A percentile compares a stretch with the other conserved stretches of the same genome.
Evolutionary conservation across 1,140 invertebrate species (phyloP).

Genomic region (Lepidostoma basale): DNA sequence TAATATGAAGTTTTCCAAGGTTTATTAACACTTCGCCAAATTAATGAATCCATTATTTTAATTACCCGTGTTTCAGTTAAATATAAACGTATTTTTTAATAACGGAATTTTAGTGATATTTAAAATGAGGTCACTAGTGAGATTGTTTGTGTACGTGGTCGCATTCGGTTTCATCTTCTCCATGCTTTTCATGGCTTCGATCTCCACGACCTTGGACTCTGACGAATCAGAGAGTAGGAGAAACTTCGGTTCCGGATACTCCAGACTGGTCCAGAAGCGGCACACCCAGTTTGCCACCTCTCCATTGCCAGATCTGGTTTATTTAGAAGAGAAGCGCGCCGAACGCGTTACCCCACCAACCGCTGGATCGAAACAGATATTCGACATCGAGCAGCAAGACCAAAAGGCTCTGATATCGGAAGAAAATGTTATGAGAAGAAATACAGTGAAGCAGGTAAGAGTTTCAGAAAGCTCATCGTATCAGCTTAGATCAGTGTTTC

Average conservation of each 20-base stretch:
- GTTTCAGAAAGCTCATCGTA: neutral
- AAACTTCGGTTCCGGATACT: neutral
- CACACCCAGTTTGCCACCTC: no score
- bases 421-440: slow-evolving; percentile 35
- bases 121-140: slow-evolving; percentile 12
- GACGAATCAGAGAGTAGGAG: neutral
- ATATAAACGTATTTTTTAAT: no score
- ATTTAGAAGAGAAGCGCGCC: neutral
- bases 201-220: neutral
- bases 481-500: neutral
- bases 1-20: no score
- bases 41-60: no score
- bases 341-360: neutral
- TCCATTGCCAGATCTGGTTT: neutral
- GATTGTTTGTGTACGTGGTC: slow-evolving; percentile 2
- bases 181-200: slow-evolving; percentile 15
- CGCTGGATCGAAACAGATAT: neutral
- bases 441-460: slow-evolving; percentile 50
- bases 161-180: neutral
- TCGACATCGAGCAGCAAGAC: slow-evolving; percentile 11
- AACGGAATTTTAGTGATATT: no score
- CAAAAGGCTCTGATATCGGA: slow-evolving; percentile 12
- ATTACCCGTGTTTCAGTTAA: no score
- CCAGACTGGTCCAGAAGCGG: slow-evolving; percentile 5
- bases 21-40: no score